These are phyloP conservation scores for Lasioglossum albipes DNA, from an alignment of 1,140 invertebrate species.

Conservation along the genomic window DNA sequence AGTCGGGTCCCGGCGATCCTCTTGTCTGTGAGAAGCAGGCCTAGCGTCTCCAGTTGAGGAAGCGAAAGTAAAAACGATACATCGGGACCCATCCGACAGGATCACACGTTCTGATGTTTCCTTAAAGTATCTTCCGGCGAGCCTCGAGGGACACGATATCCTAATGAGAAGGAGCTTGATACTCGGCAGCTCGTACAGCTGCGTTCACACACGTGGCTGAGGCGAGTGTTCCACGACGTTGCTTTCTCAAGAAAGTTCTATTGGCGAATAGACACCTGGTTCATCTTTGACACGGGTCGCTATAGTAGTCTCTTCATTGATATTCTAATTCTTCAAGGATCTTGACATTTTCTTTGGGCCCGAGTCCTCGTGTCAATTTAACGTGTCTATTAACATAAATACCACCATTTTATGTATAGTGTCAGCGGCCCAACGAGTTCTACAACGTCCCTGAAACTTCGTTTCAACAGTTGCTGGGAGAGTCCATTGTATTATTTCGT, in stretches of 20 bases:
- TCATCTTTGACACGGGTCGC: not conserved
- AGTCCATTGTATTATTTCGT: no score
- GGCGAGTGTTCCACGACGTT: not conserved
- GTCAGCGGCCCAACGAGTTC: no score
- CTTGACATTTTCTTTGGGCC: no score
- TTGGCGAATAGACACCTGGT: conserved; percentile 2
- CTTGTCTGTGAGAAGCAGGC: no score
- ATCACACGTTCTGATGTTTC: conserved; percentile 62
- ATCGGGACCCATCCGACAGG: conserved; percentile 46
- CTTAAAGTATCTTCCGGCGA: conserved; percentile 63
- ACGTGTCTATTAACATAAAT: no score
- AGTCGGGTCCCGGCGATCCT: not conserved
- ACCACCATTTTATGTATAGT: no score
- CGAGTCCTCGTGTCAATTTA: no score
- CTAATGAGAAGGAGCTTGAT: conserved; percentile 46
- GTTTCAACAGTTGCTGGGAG: no score
- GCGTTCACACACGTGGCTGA: conserved; percentile 47
- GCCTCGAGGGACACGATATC: conserved; percentile 50
- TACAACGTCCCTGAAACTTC: no score
- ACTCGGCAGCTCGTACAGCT: conserved; percentile 52
- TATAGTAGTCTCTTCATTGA: not conserved
- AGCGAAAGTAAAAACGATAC: conserved; percentile 50
- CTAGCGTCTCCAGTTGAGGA: not conserved
- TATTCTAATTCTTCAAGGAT: not conserved
- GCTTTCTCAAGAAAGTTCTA: not conserved